These are phyloP conservation scores for Vulpes lagopus DNA, from an alignment of 2,113 vertebrate species.

Conservation along the genomic window DNA sequence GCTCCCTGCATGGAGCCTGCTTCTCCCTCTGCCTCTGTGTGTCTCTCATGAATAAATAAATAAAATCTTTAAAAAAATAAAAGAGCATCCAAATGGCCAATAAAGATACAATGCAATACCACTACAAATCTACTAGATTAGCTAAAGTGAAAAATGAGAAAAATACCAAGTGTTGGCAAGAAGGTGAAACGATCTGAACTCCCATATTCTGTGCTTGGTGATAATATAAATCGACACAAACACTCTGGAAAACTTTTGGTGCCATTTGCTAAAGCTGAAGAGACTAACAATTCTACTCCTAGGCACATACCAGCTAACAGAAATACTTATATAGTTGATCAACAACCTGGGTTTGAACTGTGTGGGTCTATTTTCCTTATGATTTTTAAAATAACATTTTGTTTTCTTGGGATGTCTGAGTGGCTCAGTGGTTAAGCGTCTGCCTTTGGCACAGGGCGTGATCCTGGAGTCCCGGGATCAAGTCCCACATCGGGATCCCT, in stretches of 20 bases:
- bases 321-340: background rate
- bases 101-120: conserved; percentile 4
- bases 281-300: conserved; percentile 29
- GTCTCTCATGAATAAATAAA: no score
- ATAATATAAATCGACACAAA: background rate
- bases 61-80: no score
- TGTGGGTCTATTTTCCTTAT: background rate
- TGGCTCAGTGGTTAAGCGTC: no score
- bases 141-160: conserved; percentile 47
- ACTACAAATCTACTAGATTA: background rate
- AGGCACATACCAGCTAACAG: background rate
- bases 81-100: conserved; percentile 1
- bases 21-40: no score
- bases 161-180: background rate
- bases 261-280: conserved; percentile 44
- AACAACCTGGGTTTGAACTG: background rate
- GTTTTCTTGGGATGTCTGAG: no score
- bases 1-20: no score
- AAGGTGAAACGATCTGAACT: conserved; percentile 30
- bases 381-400: no score
- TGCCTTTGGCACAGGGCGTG: no score
- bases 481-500: no score
- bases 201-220: background rate
- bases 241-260: conserved; percentile 10
- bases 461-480: no score